These are phyloP conservation scores for Anastrepha ludens DNA, from an alignment of 1,140 invertebrate species.

Conservation along the genomic window DNA sequence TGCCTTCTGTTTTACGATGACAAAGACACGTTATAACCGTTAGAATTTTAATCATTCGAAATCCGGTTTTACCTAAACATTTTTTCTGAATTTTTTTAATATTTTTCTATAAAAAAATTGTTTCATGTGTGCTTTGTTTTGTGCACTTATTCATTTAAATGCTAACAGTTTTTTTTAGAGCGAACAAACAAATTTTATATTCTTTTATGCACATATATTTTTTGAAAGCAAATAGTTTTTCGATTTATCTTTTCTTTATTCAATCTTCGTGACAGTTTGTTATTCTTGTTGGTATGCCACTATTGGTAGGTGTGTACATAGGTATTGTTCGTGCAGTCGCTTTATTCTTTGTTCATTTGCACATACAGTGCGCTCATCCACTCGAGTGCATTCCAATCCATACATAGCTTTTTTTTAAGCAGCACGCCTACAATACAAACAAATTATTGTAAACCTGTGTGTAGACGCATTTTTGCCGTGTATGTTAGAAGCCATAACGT, in stretches of 20 bases:
- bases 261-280: not conserved
- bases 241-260: not conserved
- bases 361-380: not conserved
- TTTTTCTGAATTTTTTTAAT: not conserved
- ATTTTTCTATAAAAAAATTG: not conserved
- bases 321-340: not conserved
- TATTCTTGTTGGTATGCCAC: not conserved
- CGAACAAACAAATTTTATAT: not conserved
- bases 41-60: constrained; percentile 62
- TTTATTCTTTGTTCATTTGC: not conserved
- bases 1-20: constrained; percentile 27
- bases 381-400: not conserved
- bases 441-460: constrained; percentile 16
- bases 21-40: constrained; percentile 54
- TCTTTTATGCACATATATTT: not conserved
- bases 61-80: constrained; percentile 9
- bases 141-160: not conserved
- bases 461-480: constrained; percentile 5
- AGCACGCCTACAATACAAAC: not conserved
- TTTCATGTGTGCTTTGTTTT: not conserved
- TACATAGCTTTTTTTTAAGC: not conserved
- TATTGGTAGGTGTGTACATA: not conserved
- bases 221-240: too few species aligned
- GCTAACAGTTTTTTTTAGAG: not conserved
- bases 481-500: not conserved